Percentiles rank a stretch among this genome's conserved stretches.
Evolutionary conservation across 2,888 invertebrate species (phyloP).

Genomic region (Agriotes lineatus): DNA sequence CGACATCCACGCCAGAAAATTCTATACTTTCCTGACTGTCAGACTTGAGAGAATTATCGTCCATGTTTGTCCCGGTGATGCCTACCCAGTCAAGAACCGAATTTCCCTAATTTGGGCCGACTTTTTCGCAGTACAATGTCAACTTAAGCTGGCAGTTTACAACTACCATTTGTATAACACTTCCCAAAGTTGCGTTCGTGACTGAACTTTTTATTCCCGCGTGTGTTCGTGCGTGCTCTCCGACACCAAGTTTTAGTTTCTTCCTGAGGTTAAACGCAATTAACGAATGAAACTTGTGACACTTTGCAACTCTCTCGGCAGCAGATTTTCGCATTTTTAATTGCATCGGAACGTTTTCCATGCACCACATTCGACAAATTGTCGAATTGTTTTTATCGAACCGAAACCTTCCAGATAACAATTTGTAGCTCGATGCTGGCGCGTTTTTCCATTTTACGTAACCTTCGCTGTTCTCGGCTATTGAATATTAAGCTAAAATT

Average conservation of each 20-base stretch:
- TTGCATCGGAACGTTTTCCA: no score
- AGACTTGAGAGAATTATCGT: not conserved
- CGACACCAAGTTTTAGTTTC: not conserved
- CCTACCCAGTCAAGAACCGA: not conserved
- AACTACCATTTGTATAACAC: conserved; percentile 7
- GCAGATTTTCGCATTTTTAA: no score
- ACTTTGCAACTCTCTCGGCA: no score
- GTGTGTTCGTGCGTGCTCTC: conserved; percentile 10
- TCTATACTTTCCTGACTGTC: not conserved
- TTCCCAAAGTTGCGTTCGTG: conserved; percentile 4
- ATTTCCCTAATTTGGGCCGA: conserved; percentile 1
- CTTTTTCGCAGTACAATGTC: conserved; percentile 8
- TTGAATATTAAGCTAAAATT: not conserved
- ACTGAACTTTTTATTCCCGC: conserved; percentile 10
- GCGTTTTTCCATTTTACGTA: not conserved
- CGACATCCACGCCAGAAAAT: not conserved
- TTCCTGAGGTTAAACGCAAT: not conserved
- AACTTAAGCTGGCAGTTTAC: conserved; percentile 10
- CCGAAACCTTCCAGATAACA: not conserved
- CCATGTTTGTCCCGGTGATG: no score
- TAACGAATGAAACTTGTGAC: not conserved
- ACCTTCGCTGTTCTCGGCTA: not conserved
- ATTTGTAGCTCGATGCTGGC: not conserved
- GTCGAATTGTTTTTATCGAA: no score
- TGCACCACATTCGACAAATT: no score